These are phyloP conservation scores for Porites lobata DNA, from an alignment of 92 coral and sea anemone genomes.

Conservation along the genomic window DNA sequence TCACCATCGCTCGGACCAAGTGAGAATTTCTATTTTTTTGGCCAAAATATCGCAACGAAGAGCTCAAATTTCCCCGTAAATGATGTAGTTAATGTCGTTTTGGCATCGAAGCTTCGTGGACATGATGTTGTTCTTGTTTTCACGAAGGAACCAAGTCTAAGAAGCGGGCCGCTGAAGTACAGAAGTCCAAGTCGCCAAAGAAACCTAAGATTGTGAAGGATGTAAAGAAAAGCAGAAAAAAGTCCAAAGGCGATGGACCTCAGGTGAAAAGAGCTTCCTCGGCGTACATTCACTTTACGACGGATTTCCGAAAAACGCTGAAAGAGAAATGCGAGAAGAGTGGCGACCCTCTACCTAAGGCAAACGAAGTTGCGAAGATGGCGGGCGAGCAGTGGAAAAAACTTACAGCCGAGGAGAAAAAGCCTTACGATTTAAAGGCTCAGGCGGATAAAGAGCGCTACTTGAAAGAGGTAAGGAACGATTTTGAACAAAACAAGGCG, in stretches of 20 bases:
- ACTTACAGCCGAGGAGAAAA: conserved; percentile 77
- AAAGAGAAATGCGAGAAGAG: conserved; percentile 78
- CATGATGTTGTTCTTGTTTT: conserved; percentile 75
- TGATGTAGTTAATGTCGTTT: conserved; percentile 52
- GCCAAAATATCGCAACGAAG: conserved; percentile 38
- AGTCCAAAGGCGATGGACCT: conserved; percentile 69
- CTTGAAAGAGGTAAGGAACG: conserved; percentile 78
- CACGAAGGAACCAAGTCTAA: conserved; percentile 87
- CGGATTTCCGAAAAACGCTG: conserved; percentile 82
- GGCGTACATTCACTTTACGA: conserved; percentile 93
- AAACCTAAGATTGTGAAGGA: conserved; percentile 76
- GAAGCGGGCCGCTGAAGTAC: conserved; percentile 86
- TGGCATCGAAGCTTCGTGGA: conserved; percentile 69
- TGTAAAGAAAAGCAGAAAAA: conserved; percentile 65
- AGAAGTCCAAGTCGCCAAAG: conserved; percentile 79
- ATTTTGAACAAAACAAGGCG: conserved; percentile 8
- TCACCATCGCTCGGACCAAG: conserved; percentile 16
- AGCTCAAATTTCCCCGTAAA: conserved; percentile 38
- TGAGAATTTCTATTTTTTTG: conserved; percentile 39
- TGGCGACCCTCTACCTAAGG: conserved; percentile 83
- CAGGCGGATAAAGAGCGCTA: conserved; percentile 81
- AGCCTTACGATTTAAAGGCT: conserved; percentile 76
- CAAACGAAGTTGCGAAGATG: conserved; percentile 96
- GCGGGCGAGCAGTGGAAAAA: conserved; percentile 92
- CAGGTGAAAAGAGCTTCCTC: conserved; percentile 89